Evolutionary conservation across 2,888 invertebrate species (phyloP), one percentile per base, ranked within the genome.

Genomic region (Hyposoter didymator): DNA sequence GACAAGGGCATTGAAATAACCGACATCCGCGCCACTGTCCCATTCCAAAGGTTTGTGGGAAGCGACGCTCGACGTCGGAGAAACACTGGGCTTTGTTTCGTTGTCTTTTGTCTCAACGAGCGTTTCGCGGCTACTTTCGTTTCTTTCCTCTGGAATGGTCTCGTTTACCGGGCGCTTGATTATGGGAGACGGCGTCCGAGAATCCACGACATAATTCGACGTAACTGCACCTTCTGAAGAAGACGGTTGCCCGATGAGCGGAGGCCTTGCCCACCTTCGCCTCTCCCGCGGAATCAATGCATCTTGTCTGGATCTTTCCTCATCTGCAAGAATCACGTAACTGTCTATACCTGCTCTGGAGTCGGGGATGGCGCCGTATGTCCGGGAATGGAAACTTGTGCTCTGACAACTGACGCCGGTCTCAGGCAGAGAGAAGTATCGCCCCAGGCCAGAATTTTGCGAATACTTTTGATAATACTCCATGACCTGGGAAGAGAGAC

Each of bases 1-100:
- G 14, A 87, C 87, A 3, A 90, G 88, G 19, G 95, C 95, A 89
- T 96, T 95, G 45, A 94, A 95, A 93, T 98, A 98, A 0, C 98
- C 98, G 66, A 98, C 97, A 94, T 98, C 98, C 0, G 97, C 98
- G 35, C 97, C 96, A 52, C 97, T 97, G 92, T 98, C 98, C 98
- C 98, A 98, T 94, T 98, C 98, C 2, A 98, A 94, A 87, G 96
- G 97, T 75, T 96, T 95, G 90, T 96, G 96, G 0, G 97, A 97
- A 74, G 97, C 96, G 0, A 96, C 94, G 91, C 97, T 97, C 87
- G 97, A 97, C 22, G 97, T 96, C 0, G 97, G 97, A 7, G 97
- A 97, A 35, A 95, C 92, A n/a, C 94, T 93, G 82, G 94, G 94
- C 87, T 95, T 93, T 72, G 91, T 94, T 93, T 90, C 94, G 91